Evolutionary conservation across 2,797 vertebrate species (phyloP).

Genomic region (Dicrostonyx torquatus): DNA sequence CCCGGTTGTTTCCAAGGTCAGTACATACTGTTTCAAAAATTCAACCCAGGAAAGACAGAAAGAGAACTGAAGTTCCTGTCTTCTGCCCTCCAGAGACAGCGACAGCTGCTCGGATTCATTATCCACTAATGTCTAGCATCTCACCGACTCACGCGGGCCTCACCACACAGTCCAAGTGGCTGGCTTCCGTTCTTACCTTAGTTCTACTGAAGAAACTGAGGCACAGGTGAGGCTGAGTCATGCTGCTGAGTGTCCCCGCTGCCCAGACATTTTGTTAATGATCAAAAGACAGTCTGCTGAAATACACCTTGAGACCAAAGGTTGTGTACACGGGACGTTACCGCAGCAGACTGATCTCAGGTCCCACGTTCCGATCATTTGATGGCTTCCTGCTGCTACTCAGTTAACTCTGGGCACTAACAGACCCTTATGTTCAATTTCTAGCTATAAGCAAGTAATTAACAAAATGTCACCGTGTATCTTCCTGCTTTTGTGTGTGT

Average conservation of each 20-base stretch:
- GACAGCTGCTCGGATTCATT: not conserved
- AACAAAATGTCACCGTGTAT: not conserved
- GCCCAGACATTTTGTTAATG: not conserved
- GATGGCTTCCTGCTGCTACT: not conserved
- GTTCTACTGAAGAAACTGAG: not conserved
- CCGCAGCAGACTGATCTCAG: not conserved
- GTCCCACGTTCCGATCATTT: not conserved
- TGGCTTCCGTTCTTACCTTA: not conserved
- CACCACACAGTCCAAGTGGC: not conserved
- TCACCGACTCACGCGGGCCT: not conserved
- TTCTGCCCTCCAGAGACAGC: not conserved
- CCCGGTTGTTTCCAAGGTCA: not conserved
- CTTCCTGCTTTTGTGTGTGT: not conserved
- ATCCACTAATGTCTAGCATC: not conserved
- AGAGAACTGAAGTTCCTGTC: not conserved
- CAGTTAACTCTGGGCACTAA: not conserved
- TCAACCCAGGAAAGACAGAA: not conserved
- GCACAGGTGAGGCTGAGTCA: not conserved
- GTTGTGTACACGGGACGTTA: not conserved
- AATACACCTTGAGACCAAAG: not conserved
- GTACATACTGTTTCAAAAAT: conserved; percentile 42
- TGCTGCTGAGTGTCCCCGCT: not conserved
- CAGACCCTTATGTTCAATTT: not conserved
- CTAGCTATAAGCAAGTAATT: not conserved
- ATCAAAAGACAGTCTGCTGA: not conserved